Evolutionary conservation across 2,888 invertebrate genomes (phyloP).

Genomic region (Thecophora atra): DNA sequence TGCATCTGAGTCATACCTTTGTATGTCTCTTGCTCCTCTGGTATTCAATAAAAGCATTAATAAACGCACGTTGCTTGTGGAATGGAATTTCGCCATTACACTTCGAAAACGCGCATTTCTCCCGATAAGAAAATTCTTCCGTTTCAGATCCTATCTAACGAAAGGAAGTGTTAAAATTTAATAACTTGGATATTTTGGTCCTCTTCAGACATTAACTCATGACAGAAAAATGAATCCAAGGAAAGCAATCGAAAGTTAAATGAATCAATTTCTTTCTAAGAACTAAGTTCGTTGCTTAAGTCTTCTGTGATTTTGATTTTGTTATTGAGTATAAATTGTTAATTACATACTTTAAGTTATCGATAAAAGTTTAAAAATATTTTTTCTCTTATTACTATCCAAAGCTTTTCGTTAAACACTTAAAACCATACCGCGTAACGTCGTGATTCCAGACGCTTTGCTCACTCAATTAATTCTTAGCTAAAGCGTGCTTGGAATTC

Average conservation of each 20-base stretch:
- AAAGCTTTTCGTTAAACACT: too few relatives aligned
- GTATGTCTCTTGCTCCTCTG: neutral
- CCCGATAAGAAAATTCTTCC: neutral
- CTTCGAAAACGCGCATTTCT: neutral
- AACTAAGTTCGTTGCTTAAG: slow-evolving; percentile 23
- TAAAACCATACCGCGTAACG: too few relatives aligned
- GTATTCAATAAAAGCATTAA: slow-evolving; percentile 20
- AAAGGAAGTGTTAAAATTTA: slow-evolving; percentile 25
- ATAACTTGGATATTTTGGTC: neutral
- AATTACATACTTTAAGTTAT: too few relatives aligned
- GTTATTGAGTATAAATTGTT: too few relatives aligned
- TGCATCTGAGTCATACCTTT: neutral
- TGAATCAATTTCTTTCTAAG: neutral
- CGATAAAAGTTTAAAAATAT: too few relatives aligned
- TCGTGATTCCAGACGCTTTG: neutral
- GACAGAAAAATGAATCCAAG: neutral
- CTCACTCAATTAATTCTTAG: slow-evolving; percentile 23
- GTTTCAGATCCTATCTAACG: too few relatives aligned
- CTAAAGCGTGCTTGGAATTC: slow-evolving; percentile 21
- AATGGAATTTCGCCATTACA: slow-evolving; percentile 30
- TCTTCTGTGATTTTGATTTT: slow-evolving; percentile 17
- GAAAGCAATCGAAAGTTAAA: neutral
- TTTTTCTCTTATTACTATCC: too few relatives aligned
- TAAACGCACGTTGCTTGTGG: slow-evolving; percentile 11
- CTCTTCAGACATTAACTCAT: neutral